These are phyloP conservation scores for Hipposideros armiger DNA, from an alignment of 2,113 vertebrate genomes.

Conservation along the genomic window DNA sequence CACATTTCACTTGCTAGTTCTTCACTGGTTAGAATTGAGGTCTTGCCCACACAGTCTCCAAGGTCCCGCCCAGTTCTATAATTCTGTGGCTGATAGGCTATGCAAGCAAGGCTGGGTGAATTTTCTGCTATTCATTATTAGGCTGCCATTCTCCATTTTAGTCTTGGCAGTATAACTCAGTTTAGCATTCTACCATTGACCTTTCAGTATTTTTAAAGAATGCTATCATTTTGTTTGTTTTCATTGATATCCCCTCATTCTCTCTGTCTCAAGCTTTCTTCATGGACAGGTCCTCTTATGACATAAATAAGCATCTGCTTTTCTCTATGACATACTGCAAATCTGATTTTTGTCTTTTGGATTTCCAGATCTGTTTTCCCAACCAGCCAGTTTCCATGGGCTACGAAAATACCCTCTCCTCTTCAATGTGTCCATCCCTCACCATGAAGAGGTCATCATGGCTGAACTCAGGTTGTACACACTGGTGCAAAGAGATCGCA, in stretches of 20 bases:
- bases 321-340: neutral
- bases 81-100: neutral
- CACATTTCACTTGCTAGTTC: neutral
- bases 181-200: neutral
- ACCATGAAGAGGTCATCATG: conserved; percentile 94
- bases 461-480: conserved; percentile 97
- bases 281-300: neutral
- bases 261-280: neutral
- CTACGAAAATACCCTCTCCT: conserved; percentile 94
- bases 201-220: neutral
- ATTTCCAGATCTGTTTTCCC: conserved; percentile 91
- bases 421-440: conserved; percentile 97
- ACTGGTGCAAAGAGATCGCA: conserved; percentile 92
- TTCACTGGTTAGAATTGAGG: neutral
- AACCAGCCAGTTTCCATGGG: conserved; percentile 86
- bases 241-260: neutral
- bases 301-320: neutral
- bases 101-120: neutral
- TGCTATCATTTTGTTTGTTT: neutral
- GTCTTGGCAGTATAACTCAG: neutral
- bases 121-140: neutral
- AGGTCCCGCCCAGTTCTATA: neutral
- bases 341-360: conserved; percentile 26
- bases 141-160: neutral
- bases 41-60: neutral